Percentiles rank a stretch among this genome's conserved stretches.
Conservation (phyloP, 2,888 invertebrate species). For the Odontomyia ornata region DNA sequence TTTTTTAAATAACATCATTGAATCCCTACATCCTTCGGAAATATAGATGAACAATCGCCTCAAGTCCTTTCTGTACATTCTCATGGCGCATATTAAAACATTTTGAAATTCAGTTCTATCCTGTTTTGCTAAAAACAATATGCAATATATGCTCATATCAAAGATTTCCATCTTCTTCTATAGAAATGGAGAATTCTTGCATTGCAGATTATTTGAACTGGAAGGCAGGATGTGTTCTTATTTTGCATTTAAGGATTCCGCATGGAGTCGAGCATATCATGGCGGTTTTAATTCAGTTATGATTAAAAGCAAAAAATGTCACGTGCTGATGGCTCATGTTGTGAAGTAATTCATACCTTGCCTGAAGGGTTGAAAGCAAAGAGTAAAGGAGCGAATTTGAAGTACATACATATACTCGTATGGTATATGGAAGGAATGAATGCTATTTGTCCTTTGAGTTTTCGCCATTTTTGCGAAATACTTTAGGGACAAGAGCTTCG, state of each 20-base stretch:
- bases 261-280: no score
- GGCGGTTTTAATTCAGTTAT: neutral
- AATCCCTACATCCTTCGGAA: no score
- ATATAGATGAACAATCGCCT: no score
- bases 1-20: no score
- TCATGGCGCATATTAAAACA: neutral
- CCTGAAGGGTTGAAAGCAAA: neutral
- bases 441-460: neutral
- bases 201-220: neutral
- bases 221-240: neutral
- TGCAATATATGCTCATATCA: neutral
- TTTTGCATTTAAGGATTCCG: no score
- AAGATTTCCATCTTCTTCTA: neutral
- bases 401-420: no score
- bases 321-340: conserved; percentile 14
- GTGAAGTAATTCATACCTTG: conserved; percentile 10
- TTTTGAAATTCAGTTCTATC: neutral
- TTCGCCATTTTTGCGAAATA: conserved; percentile 2
- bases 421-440: neutral
- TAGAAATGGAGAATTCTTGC: neutral
- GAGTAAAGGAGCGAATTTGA: neutral
- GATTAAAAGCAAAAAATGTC: conserved; percentile 27
- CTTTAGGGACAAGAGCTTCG: no score
- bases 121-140: neutral
- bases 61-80: no score